Evolutionary conservation across 1,140 invertebrate genomes (phyloP), one percentile per base, ranked within the genome.

Genomic region (Heterodera schachtii): DNA sequence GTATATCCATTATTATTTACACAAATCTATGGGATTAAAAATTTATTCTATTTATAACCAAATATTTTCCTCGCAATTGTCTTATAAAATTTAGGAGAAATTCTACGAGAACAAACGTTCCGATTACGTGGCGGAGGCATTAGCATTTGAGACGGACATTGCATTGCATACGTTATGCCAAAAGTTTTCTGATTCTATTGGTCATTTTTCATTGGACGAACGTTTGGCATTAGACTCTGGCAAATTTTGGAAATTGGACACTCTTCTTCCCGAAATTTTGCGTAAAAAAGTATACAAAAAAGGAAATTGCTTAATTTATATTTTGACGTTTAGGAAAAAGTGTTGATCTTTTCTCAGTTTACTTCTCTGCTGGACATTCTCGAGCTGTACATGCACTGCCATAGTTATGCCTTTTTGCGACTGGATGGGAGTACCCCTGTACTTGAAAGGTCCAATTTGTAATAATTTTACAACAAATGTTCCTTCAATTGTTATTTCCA

Each of bases 341-440:
- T 85, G 49, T 91, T 98, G 73, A 93, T 98, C 71, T 98, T 98
- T 91, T 96, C 95, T 90, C 96, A 98, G 92, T 97, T 97, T 91
- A 94, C 95, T 4, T 95, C 96, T 92, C 93, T 97, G 91, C 92
- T 98, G 87, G 95, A 97, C 90, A 93, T 98, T 81, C 89, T 96
- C 73, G 94, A 96, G 90, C 94, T 95, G 84, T 97, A 95, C 91
- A 91, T 96, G 83, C 91, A 92, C 11, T 91, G 95, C 67, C 91
- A 93, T 52, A 91, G 93, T 0, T 92, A 94, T 87, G 92, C 92
- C 1, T 97, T 93, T 90, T 92, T 94, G 83, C 92, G 95, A 73
- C 91, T 98, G 21, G 95, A 97, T 91, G 96, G 96, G 1, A 92
- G 92, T 79, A 96, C 94, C 0, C 93, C 93, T 21, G 94, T 96